These are phyloP conservation scores for Bagarius yarrelli DNA, from an alignment of 2,113 vertebrate species.

Conservation along the genomic window DNA sequence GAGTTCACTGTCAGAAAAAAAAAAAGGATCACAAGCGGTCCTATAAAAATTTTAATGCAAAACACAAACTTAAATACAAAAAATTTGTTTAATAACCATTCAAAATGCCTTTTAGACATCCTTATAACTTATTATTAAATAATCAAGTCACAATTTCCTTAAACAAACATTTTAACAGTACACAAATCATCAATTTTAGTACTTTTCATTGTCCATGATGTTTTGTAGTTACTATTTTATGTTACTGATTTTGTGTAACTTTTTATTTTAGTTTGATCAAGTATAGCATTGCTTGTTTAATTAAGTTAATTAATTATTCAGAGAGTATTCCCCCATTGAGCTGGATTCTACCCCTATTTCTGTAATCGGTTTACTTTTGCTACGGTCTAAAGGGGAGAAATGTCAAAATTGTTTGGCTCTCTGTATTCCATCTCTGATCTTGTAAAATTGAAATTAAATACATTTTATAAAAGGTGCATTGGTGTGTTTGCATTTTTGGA, in stretches of 20 bases:
- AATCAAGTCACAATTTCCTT: neutral
- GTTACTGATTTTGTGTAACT: neutral
- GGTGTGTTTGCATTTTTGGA: constrained; percentile 2
- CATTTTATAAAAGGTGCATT: constrained; percentile 12
- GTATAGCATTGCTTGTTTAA: constrained; percentile 20
- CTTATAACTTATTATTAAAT: neutral
- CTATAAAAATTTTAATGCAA: too few relatives aligned
- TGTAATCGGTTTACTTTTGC: constrained; percentile 29
- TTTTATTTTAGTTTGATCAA: neutral
- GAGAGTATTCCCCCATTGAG: constrained; percentile 14
- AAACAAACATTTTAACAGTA: neutral
- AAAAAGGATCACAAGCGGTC: neutral
- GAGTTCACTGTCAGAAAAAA: neutral
- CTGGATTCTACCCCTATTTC: constrained; percentile 9
- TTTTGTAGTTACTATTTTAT: neutral
- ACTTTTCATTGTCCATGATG: neutral
- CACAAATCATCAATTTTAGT: neutral
- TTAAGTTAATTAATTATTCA: constrained; percentile 32
- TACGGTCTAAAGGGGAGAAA: neutral
- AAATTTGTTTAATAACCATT: neutral
- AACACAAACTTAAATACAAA: too few relatives aligned
- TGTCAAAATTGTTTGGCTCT: constrained; percentile 21
- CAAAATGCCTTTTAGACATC: neutral
- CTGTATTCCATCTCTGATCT: constrained; percentile 42
- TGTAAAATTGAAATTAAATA: constrained; percentile 53